A percentile compares a stretch with the other conserved stretches of the same genome.
Evolutionary conservation across 2,113 vertebrate species (phyloP).

Genomic region (Emydura subglobosa): DNA sequence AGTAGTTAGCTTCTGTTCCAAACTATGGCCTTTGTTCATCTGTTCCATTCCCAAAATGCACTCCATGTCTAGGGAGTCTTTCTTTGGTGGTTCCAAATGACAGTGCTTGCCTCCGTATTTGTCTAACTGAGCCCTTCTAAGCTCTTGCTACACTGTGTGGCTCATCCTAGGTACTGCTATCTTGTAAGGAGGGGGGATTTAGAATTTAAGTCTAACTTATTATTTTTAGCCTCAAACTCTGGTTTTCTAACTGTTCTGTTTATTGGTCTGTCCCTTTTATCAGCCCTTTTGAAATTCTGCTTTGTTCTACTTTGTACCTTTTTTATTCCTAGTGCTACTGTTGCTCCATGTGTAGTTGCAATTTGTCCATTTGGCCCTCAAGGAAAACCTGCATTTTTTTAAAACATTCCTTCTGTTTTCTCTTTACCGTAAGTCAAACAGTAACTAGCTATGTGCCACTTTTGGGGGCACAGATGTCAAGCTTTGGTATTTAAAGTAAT

Average conservation of each 20-base stretch:
- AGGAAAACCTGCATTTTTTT: neutral
- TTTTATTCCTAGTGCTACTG: neutral
- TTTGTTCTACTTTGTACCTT: neutral
- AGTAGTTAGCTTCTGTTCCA: neutral
- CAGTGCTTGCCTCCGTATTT: neutral
- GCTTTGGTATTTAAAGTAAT: rapidly evolving
- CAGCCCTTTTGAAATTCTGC: neutral
- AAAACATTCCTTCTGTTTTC: neutral
- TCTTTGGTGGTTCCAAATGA: neutral
- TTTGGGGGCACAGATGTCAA: neutral
- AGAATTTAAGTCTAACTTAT: rapidly evolving
- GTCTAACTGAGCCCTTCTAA: neutral
- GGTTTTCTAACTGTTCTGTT: conserved; percentile 12
- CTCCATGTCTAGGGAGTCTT: neutral
- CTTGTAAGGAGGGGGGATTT: neutral
- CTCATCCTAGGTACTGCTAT: neutral
- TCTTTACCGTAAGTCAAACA: neutral
- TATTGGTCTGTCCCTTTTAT: neutral
- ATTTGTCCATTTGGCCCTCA: neutral
- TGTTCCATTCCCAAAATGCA: neutral
- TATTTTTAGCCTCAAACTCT: conserved; percentile 3
- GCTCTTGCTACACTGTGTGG: neutral
- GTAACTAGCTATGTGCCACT: neutral
- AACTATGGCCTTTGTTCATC: neutral
- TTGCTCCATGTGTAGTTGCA: neutral